phyloP scores from a whole-genome alignment of 2,113 vertebrate species.

The Ceyx margarethae region DNA sequence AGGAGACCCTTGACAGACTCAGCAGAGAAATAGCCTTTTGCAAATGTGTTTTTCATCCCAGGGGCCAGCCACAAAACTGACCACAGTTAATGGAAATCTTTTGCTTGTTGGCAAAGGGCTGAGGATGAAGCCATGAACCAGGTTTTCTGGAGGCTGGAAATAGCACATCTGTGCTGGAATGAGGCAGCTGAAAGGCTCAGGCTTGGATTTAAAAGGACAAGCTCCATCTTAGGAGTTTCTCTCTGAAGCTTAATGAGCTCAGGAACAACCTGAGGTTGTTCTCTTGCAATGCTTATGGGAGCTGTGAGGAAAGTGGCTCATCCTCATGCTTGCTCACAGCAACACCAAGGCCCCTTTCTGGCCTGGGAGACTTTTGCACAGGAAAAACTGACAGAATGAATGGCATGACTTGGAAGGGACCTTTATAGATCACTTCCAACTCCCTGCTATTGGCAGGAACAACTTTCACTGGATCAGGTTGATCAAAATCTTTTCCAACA shows the following conservation, averaged over 20 bases:
- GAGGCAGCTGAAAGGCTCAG: not conserved
- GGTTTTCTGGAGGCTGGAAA: conserved; percentile 2
- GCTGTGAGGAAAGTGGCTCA: not conserved
- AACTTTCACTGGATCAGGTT: not conserved
- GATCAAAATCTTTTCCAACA: not conserved
- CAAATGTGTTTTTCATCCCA: conserved; percentile 9
- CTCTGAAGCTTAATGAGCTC: not conserved
- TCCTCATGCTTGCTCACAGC: not conserved
- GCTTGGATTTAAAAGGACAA: not conserved
- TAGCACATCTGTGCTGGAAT: conserved; percentile 35
- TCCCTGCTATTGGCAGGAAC: not conserved
- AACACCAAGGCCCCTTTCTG: not conserved
- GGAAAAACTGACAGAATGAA: not conserved
- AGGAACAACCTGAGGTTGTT: not conserved
- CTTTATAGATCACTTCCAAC: not conserved
- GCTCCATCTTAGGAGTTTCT: not conserved
- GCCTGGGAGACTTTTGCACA: not conserved
- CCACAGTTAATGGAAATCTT: conserved; percentile 51
- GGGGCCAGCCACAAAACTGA: not conserved
- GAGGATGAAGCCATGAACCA: conserved; percentile 30
- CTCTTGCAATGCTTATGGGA: not conserved
- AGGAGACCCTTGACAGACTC: conserved; percentile 9
- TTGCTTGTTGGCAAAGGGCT: conserved; percentile 10
- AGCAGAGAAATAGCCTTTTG: not conserved
- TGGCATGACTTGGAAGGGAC: not conserved